phyloP scores from a whole-genome alignment of 1,140 invertebrate genomes.

The Pteromalus puparum region DNA sequence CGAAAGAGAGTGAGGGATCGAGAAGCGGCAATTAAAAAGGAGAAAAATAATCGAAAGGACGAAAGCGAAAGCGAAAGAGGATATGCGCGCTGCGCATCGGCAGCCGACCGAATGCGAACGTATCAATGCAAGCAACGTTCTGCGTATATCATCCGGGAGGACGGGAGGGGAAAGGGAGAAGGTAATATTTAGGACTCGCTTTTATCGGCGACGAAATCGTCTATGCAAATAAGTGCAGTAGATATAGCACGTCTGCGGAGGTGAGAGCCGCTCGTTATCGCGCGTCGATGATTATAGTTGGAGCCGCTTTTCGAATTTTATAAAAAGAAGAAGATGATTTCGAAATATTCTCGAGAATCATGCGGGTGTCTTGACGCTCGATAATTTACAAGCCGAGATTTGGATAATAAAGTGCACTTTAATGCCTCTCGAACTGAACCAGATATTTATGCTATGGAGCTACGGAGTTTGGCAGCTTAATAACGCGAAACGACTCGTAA shows the following conservation, averaged over 20 bases:
- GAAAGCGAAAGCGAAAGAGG: neutral
- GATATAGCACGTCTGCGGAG: neutral
- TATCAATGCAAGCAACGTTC: neutral
- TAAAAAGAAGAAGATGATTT: neutral
- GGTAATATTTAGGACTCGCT: slow-evolving; percentile 31
- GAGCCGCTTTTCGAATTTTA: neutral
- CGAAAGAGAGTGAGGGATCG: neutral
- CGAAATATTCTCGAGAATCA: neutral
- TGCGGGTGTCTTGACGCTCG: neutral
- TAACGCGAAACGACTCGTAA: neutral
- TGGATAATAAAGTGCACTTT: neutral
- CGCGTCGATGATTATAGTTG: slow-evolving; percentile 59
- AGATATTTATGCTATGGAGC: too few relatives aligned
- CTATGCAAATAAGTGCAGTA: slow-evolving; percentile 48
- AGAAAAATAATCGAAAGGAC: neutral
- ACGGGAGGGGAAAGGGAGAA: neutral
- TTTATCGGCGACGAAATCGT: slow-evolving; percentile 46
- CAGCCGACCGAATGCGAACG: neutral
- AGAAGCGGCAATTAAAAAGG: neutral
- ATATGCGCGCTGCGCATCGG: neutral
- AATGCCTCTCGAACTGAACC: too few relatives aligned
- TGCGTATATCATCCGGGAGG: too few relatives aligned
- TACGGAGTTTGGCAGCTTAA: neutral
- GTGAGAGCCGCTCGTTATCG: slow-evolving; percentile 51
- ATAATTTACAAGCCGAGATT: neutral